phyloP scores from a whole-genome alignment of 2,888 invertebrate genomes.

The Chalcosyrphus nemorum region DNA sequence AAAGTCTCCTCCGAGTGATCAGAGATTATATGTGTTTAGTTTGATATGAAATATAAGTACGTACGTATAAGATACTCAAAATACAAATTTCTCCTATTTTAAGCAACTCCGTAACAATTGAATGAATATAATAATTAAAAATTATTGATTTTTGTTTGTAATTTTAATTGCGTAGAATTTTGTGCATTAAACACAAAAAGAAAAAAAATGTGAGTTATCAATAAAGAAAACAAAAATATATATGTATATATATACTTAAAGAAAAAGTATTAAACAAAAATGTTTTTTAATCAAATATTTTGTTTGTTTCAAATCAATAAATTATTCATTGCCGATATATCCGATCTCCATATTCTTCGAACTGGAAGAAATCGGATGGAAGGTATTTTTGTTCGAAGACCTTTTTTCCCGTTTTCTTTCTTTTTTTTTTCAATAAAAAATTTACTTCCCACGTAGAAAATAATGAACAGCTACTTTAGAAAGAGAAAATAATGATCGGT shows the following conservation, averaged over 20 bases:
- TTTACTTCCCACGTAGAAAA: too few species aligned
- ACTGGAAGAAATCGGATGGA: too few species aligned
- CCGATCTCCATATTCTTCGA: too few species aligned
- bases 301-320: too few species aligned
- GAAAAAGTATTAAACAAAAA: neutral
- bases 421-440: too few species aligned
- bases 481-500: too few species aligned
- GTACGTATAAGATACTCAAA: slow-evolving; percentile 8
- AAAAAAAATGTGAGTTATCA: slow-evolving; percentile 33
- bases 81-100: slow-evolving; percentile 4
- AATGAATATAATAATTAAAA: slow-evolving; percentile 5
- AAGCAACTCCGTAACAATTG: slow-evolving; percentile 11
- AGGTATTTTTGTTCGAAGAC: too few species aligned
- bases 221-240: slow-evolving; percentile 7
- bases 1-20: slow-evolving; percentile 2
- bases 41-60: slow-evolving; percentile 1
- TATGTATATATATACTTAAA: slow-evolving; percentile 25
- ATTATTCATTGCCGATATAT: too few species aligned
- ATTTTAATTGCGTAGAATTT: slow-evolving; percentile 35
- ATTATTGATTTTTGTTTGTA: slow-evolving; percentile 25
- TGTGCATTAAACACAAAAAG: slow-evolving; percentile 26
- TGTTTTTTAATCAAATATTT: neutral
- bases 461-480: too few species aligned
- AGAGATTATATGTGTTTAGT: neutral
- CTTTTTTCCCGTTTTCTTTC: too few species aligned